These are phyloP conservation scores for Hecatera dysodea DNA, from an alignment of 2,888 invertebrate species.

Conservation along the genomic window DNA sequence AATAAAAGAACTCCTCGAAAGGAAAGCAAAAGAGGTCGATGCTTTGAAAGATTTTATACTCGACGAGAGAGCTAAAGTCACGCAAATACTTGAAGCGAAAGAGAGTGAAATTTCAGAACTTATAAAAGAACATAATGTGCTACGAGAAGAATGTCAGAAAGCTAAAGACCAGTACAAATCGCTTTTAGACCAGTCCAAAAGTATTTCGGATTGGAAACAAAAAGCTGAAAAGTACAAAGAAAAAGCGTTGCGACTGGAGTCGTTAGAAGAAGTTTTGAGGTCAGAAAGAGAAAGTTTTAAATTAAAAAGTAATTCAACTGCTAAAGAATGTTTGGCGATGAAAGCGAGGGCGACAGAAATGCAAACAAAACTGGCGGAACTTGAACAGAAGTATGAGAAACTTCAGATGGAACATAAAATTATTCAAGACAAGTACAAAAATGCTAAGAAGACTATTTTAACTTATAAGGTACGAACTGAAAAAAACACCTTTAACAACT, in stretches of 20 bases:
- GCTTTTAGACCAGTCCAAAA: conserved; percentile 48
- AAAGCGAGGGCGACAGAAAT: conserved; percentile 84
- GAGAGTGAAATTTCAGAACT: conserved; percentile 88
- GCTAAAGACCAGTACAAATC: conserved; percentile 73
- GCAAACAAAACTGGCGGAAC: conserved; percentile 84
- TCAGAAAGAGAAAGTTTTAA: conserved; percentile 85
- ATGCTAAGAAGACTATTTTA: conserved; percentile 91
- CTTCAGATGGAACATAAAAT: conserved; percentile 84
- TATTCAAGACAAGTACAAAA: conserved; percentile 91
- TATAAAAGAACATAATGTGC: conserved; percentile 85
- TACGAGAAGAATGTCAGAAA: conserved; percentile 82
- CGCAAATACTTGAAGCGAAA: conserved; percentile 88
- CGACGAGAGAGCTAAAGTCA: conserved; percentile 87
- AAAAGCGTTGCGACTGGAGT: conserved; percentile 77
- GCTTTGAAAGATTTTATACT: conserved; percentile 88
- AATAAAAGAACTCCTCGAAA: conserved; percentile 86
- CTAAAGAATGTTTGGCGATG: conserved; percentile 82
- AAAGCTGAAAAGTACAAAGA: conserved; percentile 85
- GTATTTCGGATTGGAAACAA: conserved; percentile 79
- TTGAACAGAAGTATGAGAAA: conserved; percentile 81
- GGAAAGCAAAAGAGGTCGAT: conserved; percentile 90
- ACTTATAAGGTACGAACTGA: conserved; percentile 91
- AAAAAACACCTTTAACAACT: too few species aligned
- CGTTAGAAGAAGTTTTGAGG: conserved; percentile 81
- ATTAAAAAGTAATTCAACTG: conserved; percentile 75